Base-by-base conservation (phyloP, 2,888 invertebrate genomes). In the Synanthedon vespiformis region DNA sequence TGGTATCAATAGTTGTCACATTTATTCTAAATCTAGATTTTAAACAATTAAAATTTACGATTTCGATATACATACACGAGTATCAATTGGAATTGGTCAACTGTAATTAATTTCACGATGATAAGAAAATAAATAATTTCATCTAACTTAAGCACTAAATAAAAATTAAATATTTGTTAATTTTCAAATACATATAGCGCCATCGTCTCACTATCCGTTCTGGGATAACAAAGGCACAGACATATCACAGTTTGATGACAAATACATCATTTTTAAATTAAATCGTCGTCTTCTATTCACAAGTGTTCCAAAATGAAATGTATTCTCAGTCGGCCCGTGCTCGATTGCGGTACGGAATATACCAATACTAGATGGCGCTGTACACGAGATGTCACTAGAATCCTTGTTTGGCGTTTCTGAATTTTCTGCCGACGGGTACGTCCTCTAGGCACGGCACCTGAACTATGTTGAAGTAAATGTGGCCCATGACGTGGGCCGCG, bases 391-490 rank as follows among this genome's bases (percentile, higher is more conserved):
- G 67, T 57, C 70, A 65, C 64, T 84, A 89, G 64, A 89, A 90
- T 59, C 88, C 89, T 60, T 79, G 77, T 60, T 82, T 88, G 11
- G 89, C 89, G 56, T 82, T 80, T 53, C 89, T 74, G 70, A 89
- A 90, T 53, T 67, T 67, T 57, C 78, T 71, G 12, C 86, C 88
- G 11, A 60, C 57, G 41, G 80, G 70, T 8, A 65, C 63, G 62
- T 92, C 92, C 53, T 91, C 91, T 52, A 94, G 83, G 64, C 94
- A 94, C 12, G 92, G 91, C 10, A 93, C 92, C 77, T 92, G 92
- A 48, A 95, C 90, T 58, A 95, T 79, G 73, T 95, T 95, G 76
- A 95, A 96, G 75, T 95, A 95, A 57, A 95, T 92, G 65, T 93
- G 93, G 48, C 95, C 95, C 91, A 96, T 92, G 55, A 93, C 76